A percentile compares a stretch with the other conserved stretches of the same genome.
Evolutionary conservation across 2,888 invertebrate species (phyloP).

Genomic region (Anticlea derivata): DNA sequence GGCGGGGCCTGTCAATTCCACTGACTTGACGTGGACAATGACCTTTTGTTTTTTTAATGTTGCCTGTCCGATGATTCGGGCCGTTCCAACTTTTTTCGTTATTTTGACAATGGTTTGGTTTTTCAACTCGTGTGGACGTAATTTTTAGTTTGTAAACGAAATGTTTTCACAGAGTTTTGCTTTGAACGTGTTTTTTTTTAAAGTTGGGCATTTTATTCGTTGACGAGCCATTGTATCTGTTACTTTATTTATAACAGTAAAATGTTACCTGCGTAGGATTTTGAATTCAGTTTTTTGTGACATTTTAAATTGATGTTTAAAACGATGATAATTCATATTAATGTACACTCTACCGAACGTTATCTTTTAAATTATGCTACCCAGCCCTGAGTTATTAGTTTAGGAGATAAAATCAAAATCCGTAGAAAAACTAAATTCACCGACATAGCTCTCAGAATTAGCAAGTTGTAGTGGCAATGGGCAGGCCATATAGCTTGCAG

Average conservation of each 20-base stretch:
- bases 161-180: constrained; percentile 29
- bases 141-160: constrained; percentile 21
- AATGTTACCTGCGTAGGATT: background rate
- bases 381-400: too few relatives aligned
- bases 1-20: constrained; percentile 78
- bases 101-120: constrained; percentile 35
- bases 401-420: too few relatives aligned
- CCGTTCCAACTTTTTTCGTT: constrained; percentile 41
- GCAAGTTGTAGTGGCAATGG: too few relatives aligned
- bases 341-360: too few relatives aligned
- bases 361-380: too few relatives aligned
- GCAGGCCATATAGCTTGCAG: too few relatives aligned
- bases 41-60: constrained; percentile 57
- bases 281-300: constrained; percentile 1
- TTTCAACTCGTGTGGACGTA: constrained; percentile 17
- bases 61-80: constrained; percentile 39
- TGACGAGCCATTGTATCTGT: constrained; percentile 3
- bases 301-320: too few relatives aligned
- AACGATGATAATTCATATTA: too few relatives aligned
- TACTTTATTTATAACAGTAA: constrained; percentile 5
- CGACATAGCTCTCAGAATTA: too few relatives aligned
- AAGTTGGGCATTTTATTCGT: constrained; percentile 15
- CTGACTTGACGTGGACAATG: constrained; percentile 79
- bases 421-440: too few relatives aligned
- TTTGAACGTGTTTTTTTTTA: constrained; percentile 3